A percentile compares a stretch with the other conserved stretches of the same genome.
Conservation (phyloP, 2,113 vertebrate genomes). For the Podarcis muralis region DNA sequence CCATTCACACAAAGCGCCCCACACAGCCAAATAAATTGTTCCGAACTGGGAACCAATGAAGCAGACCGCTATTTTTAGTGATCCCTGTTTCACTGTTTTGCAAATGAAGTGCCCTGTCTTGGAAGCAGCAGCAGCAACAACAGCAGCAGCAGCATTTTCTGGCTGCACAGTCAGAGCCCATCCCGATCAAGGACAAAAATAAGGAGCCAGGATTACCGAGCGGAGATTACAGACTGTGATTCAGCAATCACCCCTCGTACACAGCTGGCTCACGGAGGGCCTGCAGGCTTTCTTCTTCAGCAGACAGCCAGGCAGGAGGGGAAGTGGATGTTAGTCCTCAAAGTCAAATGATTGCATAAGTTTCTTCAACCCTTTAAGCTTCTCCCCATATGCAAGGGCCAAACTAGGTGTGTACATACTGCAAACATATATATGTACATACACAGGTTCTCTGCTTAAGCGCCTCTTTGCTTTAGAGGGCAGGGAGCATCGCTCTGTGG, state of each 20-base stretch:
- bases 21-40: too few relatives aligned
- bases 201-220: constrained; percentile 35
- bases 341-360: neutral
- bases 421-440: too few relatives aligned
- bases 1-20: too few relatives aligned
- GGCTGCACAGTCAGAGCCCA: neutral
- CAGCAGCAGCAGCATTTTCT: neutral
- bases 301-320: neutral
- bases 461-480: neutral
- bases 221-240: constrained; percentile 33
- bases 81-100: neutral
- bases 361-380: neutral
- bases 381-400: neutral
- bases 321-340: neutral
- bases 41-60: neutral
- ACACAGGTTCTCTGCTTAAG: neutral
- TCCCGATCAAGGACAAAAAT: constrained; percentile 27
- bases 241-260: constrained; percentile 38
- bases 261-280: neutral
- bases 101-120: neutral
- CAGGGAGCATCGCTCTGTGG: too few relatives aligned
- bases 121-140: neutral
- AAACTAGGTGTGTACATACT: neutral
- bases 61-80: neutral
- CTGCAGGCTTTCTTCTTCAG: constrained; percentile 45